Evolutionary conservation across 2,113 vertebrate genomes (phyloP).

Genomic region (Pica pica): DNA sequence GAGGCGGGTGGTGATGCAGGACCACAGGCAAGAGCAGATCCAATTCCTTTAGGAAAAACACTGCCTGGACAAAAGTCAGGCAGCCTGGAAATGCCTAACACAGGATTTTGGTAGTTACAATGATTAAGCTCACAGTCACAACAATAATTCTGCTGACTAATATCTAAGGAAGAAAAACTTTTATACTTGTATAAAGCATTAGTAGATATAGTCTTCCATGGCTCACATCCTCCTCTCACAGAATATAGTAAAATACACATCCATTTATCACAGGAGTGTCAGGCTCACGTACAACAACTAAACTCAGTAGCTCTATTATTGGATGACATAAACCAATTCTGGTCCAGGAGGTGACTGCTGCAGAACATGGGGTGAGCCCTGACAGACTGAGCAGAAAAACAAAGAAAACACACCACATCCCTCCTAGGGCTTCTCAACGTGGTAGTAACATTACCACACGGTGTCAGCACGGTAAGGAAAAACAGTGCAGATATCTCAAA

Average conservation of each 20-base stretch:
- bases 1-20: neutral
- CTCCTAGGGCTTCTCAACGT: neutral
- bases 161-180: neutral
- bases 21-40: neutral
- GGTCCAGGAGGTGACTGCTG: neutral
- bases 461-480: conserved; percentile 45
- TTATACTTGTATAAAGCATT: neutral
- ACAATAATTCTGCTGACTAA: neutral
- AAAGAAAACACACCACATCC: neutral
- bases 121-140: neutral
- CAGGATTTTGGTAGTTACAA: neutral
- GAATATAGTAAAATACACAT: neutral
- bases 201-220: neutral
- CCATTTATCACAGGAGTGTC: neutral
- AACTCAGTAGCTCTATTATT: neutral
- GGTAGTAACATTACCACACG: conserved; percentile 45
- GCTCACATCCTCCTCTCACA: neutral
- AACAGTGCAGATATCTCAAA: neutral
- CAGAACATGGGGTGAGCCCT: neutral
- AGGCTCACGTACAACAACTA: neutral
- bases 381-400: neutral
- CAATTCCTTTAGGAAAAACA: neutral
- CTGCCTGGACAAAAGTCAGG: neutral
- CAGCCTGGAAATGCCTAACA: neutral
- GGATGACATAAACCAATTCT: neutral